phyloP scores from a whole-genome alignment of 2,113 vertebrate genomes.

The Danionella cerebrum region DNA sequence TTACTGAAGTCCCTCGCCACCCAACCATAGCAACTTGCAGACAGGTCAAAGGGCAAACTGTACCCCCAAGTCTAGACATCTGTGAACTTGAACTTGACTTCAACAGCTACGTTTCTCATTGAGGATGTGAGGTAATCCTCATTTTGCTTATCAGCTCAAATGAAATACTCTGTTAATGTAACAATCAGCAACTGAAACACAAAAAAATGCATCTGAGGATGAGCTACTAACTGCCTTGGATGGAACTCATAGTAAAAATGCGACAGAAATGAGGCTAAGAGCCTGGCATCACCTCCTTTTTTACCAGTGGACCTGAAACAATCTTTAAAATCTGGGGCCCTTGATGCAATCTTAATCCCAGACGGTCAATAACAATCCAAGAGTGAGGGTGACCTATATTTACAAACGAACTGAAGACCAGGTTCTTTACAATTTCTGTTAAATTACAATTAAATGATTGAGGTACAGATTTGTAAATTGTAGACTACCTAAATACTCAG shows the following conservation, averaged over 20 bases:
- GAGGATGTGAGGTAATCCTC: no score
- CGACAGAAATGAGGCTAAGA: neutral
- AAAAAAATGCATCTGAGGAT: no score
- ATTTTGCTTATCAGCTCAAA: no score
- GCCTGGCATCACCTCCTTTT: neutral
- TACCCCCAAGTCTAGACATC: constrained; percentile 29
- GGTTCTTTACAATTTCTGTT: no score
- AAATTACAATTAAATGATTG: no score
- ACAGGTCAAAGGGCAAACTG: constrained; percentile 64
- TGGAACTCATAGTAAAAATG: no score
- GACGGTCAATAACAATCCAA: constrained; percentile 17
- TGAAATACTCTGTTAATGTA: no score
- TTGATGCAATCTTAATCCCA: constrained; percentile 23
- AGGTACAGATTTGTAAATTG: no score
- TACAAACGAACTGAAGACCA: no score
- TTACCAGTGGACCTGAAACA: neutral
- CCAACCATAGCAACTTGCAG: constrained; percentile 65
- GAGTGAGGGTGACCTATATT: constrained; percentile 35
- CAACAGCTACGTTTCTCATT: neutral
- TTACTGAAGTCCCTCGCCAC: constrained; percentile 57
- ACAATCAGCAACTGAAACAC: no score
- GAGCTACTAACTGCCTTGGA: no score
- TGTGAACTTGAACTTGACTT: constrained; percentile 43
- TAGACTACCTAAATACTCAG: no score
- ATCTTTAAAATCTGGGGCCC: constrained; percentile 12